A percentile compares a stretch with the other conserved stretches of the same genome.
Conservation (phyloP, 2,113 vertebrate genomes). For the Caranx ignobilis region DNA sequence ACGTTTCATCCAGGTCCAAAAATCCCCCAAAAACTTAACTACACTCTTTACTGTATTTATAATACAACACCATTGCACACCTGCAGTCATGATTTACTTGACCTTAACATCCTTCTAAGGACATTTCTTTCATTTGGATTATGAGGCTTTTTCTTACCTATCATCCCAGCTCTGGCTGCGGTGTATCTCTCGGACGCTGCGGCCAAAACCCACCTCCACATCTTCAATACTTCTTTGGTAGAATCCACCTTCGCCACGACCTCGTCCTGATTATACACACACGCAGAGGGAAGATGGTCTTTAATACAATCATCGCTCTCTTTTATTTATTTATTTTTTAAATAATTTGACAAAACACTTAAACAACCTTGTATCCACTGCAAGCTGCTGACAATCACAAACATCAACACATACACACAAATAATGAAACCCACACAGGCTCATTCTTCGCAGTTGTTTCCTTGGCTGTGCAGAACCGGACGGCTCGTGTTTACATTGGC, state of each 20-base stretch:
- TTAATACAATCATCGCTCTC: background rate
- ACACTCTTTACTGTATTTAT: background rate
- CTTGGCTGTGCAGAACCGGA: constrained; percentile 25
- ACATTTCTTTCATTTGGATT: background rate
- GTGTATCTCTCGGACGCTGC: constrained; percentile 89
- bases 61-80: background rate
- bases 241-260: constrained; percentile 91
- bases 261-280: constrained; percentile 84
- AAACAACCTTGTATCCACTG: background rate
- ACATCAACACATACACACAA: constrained; percentile 5
- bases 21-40: background rate
- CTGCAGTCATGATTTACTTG: background rate
- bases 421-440: constrained; percentile 4
- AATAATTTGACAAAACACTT: background rate
- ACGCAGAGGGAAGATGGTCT: background rate
- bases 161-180: constrained; percentile 96
- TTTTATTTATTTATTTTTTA: too few relatives aligned
- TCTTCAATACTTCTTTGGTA: constrained; percentile 96
- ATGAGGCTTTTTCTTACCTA: constrained; percentile 78
- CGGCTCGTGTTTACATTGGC: constrained; percentile 58
- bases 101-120: background rate
- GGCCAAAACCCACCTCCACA: constrained; percentile 87
- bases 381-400: background rate
- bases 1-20: background rate
- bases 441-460: constrained; percentile 31